Percentiles rank a stretch among this genome's conserved stretches.
Conservation (phyloP, 2,113 vertebrate species). For the Strigops habroptila region DNA sequence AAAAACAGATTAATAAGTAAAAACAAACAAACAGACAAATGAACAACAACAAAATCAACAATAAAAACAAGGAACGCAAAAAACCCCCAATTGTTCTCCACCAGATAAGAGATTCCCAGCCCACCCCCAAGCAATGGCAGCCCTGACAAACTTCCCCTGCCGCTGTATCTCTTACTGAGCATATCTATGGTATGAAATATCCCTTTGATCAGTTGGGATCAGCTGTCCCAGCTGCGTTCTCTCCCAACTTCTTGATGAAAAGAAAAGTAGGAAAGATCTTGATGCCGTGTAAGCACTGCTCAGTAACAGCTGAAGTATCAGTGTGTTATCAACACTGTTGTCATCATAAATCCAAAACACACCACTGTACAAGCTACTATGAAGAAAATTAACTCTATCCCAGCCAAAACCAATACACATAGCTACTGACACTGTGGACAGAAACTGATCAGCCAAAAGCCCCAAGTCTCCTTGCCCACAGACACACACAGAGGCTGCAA, state of each 20-base stretch:
- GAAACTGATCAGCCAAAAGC: neutral
- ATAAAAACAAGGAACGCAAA: neutral
- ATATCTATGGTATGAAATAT: neutral
- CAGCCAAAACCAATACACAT: neutral
- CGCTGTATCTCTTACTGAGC: neutral
- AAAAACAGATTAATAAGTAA: neutral
- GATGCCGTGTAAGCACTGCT: neutral
- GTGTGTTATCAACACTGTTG: fast-evolving
- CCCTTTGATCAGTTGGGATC: neutral
- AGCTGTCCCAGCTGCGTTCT: neutral
- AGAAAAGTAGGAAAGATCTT: neutral
- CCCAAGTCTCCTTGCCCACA: neutral
- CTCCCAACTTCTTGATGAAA: neutral
- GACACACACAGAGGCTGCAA: neutral
- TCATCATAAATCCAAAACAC: neutral
- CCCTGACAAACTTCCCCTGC: neutral
- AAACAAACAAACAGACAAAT: neutral
- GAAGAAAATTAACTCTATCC: neutral
- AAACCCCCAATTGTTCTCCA: neutral
- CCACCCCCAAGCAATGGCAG: neutral
- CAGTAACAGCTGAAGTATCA: neutral
- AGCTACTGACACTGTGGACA: neutral
- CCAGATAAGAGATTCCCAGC: neutral
- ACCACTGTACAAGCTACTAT: neutral
- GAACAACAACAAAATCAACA: neutral